These are phyloP conservation scores for Panthera leo DNA, from an alignment of 2,113 vertebrate genomes.

Conservation along the genomic window DNA sequence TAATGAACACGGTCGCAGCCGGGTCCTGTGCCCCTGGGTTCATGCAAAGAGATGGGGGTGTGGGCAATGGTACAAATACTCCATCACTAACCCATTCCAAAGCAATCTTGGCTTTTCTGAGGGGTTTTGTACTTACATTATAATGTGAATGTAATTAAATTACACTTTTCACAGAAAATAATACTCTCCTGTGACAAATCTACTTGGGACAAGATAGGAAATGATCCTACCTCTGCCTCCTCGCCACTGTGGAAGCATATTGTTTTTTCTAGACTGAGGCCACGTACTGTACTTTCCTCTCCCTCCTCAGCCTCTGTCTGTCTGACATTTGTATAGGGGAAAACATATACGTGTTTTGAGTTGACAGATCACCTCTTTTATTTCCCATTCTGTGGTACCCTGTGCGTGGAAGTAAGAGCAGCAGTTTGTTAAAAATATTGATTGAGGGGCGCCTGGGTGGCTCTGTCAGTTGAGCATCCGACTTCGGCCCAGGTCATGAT, in stretches of 20 bases:
- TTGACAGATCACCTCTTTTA: not conserved
- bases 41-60: not conserved
- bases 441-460: not conserved
- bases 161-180: not conserved
- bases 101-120: not conserved
- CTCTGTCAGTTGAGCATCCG: too few relatives aligned
- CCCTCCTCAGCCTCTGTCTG: not conserved
- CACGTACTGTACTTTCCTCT: not conserved
- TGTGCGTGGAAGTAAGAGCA: not conserved
- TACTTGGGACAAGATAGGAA: not conserved
- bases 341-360: not conserved
- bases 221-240: not conserved
- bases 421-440: conserved; percentile 2
- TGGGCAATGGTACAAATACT: fast-evolving
- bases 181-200: not conserved
- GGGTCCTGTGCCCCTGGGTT: not conserved
- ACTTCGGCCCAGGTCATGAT: too few relatives aligned
- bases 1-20: not conserved
- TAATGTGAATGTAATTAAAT: not conserved
- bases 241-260: not conserved
- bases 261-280: not conserved
- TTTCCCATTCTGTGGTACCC: not conserved
- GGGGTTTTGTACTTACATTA: not conserved
- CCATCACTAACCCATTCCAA: not conserved
- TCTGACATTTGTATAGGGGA: not conserved